Evolutionary conservation across 2,888 invertebrate genomes (phyloP), one percentile per base, ranked within the genome.

Genomic region (Eristalinus sepulchralis): DNA sequence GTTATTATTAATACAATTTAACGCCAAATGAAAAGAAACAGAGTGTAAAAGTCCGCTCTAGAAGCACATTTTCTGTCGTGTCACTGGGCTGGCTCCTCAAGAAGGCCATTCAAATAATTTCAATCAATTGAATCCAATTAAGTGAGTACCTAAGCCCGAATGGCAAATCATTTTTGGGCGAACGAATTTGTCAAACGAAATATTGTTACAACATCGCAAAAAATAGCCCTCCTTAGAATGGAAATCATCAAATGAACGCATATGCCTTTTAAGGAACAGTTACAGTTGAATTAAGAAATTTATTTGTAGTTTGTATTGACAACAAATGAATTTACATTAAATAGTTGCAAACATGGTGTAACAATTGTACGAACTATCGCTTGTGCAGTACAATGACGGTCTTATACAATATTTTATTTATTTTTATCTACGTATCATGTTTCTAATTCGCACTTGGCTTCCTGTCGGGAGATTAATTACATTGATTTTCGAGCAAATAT

Each of bases 111-210:
- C n/a, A 64, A 79, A 68, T 75, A 84, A 84, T 84, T 84, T 59
- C 70, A 75, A 84, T 80, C 83, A 84, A 84, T 84, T 84, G 75
- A 66, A 64, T 70, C 70, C 80, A 84, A 84, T 84, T 75, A 79
- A 80, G 39, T 55, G 36, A 27, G 62, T 63, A 77, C 64, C 53
- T 62, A 67, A 67, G 53, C 60, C 55, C 53, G 10, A 72, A 47
- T 13, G 70, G 63, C 63, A 73, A 68, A 64, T 64, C 64, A 64
- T 79, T 73, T 77, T 53, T 47, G 27, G 70, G 64, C 31, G 34
- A 73, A 47, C 27, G 34, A 66, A 63, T 31, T 72, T 47, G 8
- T 17, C 22, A 67, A 62, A 27, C 34, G n/a, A 47, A 66, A 66
- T 22, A 64, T 33, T 10, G 47, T 76, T 59, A 66, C 59, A 67